Evolutionary conservation across 2,113 vertebrate species (phyloP), one percentile per base, ranked within the genome.

Genomic region (Sebastes fasciatus): DNA sequence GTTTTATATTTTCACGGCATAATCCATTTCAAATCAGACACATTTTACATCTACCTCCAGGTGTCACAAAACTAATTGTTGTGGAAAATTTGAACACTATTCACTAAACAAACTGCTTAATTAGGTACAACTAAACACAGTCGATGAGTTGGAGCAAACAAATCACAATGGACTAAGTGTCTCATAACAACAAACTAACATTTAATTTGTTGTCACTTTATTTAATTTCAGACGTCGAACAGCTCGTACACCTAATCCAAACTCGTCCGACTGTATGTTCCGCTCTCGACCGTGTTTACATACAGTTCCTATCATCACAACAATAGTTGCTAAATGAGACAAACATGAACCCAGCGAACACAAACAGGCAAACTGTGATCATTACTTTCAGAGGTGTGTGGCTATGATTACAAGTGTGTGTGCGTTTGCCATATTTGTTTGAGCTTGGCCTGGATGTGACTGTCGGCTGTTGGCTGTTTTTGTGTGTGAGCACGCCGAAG

Each of bases 371-470:
- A 79, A 76, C 67, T 67, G 23, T 34, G 58, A 90, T 81, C 77
- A 76, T 78, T 75, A 65, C 79, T 62, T 85, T 85, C 79, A 83
- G 83, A 91, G 85, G 85, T 89, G 88, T 73, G 69, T 65, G 60
- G 66, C 75, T 58, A 45, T 75, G 86, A 86, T 82, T 82, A 61
- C 52, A 26, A 14, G 13, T 46, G 51, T 23, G 64, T 76, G 65
- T 71, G 26, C 9, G 46, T 26, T 34, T 48, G 73, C 51, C 54
- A 26, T 70, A 58, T 79, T 80, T 80, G 80, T 80, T 80, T 83
- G 54, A 74, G 65, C 60, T 17, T 58, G 79, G 70, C 76, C 81
- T 78, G 62, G 40, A 74, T 81, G 77, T 74, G 80, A 84, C 77
- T 70, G 42, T 62, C 8, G 72, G 42, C 68, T 86, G 69, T 55